These are phyloP conservation scores for Zaprionus inermis DNA, from an alignment of 1,140 invertebrate genomes.

Conservation along the genomic window DNA sequence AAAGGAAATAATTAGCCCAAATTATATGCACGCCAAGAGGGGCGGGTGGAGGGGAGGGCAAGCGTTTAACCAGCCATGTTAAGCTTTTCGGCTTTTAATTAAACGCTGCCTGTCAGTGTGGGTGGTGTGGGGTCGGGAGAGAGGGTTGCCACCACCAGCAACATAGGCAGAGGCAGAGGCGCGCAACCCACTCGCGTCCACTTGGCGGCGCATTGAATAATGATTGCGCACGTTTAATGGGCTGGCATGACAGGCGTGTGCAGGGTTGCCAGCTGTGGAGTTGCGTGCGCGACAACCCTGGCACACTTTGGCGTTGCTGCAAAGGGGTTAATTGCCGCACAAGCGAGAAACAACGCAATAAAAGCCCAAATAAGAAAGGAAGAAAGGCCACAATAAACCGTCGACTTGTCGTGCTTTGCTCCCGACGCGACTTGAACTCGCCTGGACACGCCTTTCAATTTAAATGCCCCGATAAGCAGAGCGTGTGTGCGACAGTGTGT, in stretches of 20 bases:
- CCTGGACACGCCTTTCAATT: slow-evolving; percentile 66
- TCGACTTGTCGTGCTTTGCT: slow-evolving; percentile 31
- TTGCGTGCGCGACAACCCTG: slow-evolving; percentile 32
- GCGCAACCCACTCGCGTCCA: slow-evolving; percentile 12
- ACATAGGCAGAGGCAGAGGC: not conserved
- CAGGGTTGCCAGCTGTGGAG: slow-evolving; percentile 33
- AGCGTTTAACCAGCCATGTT: slow-evolving; percentile 54
- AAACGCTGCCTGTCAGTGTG: slow-evolving; percentile 53
- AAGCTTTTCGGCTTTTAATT: slow-evolving; percentile 59
- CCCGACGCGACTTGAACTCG: slow-evolving; percentile 36
- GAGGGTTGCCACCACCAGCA: slow-evolving; percentile 31
- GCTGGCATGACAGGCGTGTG: slow-evolving; percentile 26
- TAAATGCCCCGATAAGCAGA: slow-evolving; percentile 60
- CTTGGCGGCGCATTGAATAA: slow-evolving; percentile 51
- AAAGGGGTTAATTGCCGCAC: slow-evolving; percentile 66
- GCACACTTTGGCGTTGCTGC: slow-evolving; percentile 11
- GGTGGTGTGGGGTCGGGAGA: not conserved
- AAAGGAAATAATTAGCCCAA: slow-evolving; percentile 37
- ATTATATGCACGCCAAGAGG: slow-evolving; percentile 45
- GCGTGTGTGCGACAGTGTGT: not conserved
- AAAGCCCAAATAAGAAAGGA: slow-evolving; percentile 9
- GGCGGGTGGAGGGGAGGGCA: not conserved
- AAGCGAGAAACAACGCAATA: slow-evolving; percentile 47
- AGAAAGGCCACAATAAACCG: slow-evolving; percentile 4
- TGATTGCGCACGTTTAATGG: slow-evolving; percentile 50